Base-by-base conservation (phyloP, 1,140 invertebrate genomes). In the Nebria ingens region DNA sequence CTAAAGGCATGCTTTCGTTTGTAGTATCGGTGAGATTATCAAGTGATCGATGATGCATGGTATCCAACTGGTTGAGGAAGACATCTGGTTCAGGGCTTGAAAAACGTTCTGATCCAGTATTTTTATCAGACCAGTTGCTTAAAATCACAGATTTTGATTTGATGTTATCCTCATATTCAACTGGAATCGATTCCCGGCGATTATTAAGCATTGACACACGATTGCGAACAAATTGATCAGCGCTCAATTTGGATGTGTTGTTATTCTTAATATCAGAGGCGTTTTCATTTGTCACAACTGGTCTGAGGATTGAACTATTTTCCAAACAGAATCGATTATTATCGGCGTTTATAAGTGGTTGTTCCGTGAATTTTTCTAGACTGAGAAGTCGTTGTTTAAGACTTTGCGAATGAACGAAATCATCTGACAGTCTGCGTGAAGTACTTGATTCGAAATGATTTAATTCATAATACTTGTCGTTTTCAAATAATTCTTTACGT, bases 401-500 rank as follows among this genome's bases (percentile, higher is more conserved):
- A 15, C 80, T 83, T 65, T 80, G 82, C 42, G 79, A 71, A 49
- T 79, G 79, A 1, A 72, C 66, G 53, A 84, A 78, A 55, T 86
- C 83, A 61, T 77, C 76, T 52, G 76, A 71, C 64, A 71, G 73
- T 53, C 61, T 62, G 73, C 76, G 63, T 68, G 76, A 51, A 69
- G 74, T 60, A 66, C 54, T 52, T 15, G 56, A 56, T 52, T 65
- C 60, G 1, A 58, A 54, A 52, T 70, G 67, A 19, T 66, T 65
- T 2, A 70, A 71, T 55, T 66, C 62, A 22, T 38, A 40, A 38
- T 68, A 62, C 57, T 64, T 73, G 65, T 78, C 72, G 60, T 78
- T 83, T 68, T 91, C 88, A 62, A 91, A 91, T 42, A 91, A 80
- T 67, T 89, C 86, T 59, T 87, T 82, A 61, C 87, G 76, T 69